Evolutionary conservation across 2,888 invertebrate species (phyloP), one percentile per base, ranked within the genome.

Genomic region (Sicus ferrugineus): DNA sequence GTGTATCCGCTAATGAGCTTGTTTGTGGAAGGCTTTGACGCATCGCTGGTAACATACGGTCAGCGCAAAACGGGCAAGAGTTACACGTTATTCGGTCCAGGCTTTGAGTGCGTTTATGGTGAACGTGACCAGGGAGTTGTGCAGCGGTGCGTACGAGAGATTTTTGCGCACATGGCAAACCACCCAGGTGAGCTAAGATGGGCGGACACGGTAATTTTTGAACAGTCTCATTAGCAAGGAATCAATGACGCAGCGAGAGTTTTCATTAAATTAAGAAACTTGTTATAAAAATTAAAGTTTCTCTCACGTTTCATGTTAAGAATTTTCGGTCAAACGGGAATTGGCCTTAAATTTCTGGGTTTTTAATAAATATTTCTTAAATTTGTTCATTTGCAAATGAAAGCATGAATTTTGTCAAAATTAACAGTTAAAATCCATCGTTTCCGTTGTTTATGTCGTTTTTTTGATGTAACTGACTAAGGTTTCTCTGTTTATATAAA

Each of bases 1-100:
- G 89, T 91, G 77, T 88, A 89, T 77, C 91, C 91, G 2, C 86
- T 92, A 78, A 88, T 91, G 26, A 89, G 89, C 76, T 88, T 89
- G 75, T 89, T 92, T 74, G 81, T 92, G 62, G 91, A 92, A 84
- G 92, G 92, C 23, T 91, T 91, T 79, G 92, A 92, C 85, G 90
- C 91, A n/a, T 92, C 91, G 1, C 88, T 92, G 50, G 90, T 92
- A 11, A 88, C 90, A 30, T 89, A 90, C 78, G 92, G 92, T 0
- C 91, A 92, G 80, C 85, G 86, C 11, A 87, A 87, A 42, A 89
- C 90, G 64, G 93, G 93, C 19, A 93, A 93, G 85, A 91, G 90
- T 2, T 92, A 92, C 78, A 91, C 92, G 0, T 83, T 93, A 38
- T 89, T 91, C 84, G 93, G 92, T 0, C 89, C 91, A 76, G 91